Percentiles rank a stretch among this genome's conserved stretches.
Conservation (phyloP, 37 sponge, comb jelly and placozoan species). For the Crambe crambe region DNA sequence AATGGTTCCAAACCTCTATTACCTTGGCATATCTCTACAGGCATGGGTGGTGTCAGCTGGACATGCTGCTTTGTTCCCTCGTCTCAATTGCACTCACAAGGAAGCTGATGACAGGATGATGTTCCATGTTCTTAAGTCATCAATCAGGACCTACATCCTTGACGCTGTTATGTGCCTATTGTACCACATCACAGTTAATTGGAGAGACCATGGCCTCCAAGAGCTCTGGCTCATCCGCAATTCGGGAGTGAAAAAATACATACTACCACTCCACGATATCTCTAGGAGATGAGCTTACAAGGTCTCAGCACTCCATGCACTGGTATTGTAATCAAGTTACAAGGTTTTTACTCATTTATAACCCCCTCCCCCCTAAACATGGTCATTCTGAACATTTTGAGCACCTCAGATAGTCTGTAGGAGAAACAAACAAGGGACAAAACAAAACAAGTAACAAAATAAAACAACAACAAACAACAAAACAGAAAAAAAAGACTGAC, state of each 20-base stretch:
- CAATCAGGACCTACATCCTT: not conserved
- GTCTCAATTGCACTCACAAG: not conserved
- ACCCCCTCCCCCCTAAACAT: no score
- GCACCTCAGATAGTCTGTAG: no score
- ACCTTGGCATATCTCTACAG: conserved; percentile 9
- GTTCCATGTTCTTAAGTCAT: not conserved
- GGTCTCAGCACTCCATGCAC: conserved; percentile 2
- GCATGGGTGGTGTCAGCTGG: conserved; percentile 3
- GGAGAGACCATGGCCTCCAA: not conserved
- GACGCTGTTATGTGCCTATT: not conserved
- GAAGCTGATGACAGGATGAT: not conserved
- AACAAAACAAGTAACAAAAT: no score
- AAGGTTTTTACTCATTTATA: no score
- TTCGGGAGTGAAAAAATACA: not conserved
- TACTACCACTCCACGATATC: conserved; percentile 1
- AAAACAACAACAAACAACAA: no score
- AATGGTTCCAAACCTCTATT: not conserved
- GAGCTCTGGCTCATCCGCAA: conserved; percentile 2
- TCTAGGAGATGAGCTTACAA: conserved; percentile 13
- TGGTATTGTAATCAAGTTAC: no score
- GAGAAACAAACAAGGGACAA: no score
- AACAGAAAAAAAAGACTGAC: no score
- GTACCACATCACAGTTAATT: not conserved
- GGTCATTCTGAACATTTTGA: no score
- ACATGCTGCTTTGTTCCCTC: not conserved